Evolutionary conservation across 2,888 invertebrate species (phyloP).

Genomic region (Rhingia rostrata): DNA sequence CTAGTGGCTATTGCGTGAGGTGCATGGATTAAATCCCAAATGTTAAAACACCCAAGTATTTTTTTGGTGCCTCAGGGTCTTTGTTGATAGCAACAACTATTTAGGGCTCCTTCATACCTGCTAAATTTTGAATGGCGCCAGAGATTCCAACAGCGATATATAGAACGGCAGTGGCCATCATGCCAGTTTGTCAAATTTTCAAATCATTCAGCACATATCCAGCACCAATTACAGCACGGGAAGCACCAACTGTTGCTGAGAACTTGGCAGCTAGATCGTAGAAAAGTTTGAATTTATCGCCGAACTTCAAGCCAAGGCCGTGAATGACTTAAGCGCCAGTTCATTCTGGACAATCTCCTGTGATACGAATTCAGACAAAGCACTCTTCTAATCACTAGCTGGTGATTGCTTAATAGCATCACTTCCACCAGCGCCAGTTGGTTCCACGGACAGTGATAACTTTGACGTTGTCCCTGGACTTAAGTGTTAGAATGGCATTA

Average conservation of each 20-base stretch:
- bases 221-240: conserved; percentile 98
- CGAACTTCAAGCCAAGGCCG: conserved; percentile 97
- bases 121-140: conserved; percentile 99
- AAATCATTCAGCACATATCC: conserved; percentile 99
- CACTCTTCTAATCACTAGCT: conserved; percentile 88
- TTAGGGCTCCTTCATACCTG: conserved; percentile 99
- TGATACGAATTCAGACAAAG: conserved; percentile 90
- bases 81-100: conserved; percentile 99
- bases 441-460: conserved; percentile 95
- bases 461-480: conserved; percentile 93
- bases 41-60: too few relatives aligned
- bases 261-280: conserved; percentile 98
- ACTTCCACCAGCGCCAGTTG: conserved; percentile 89
- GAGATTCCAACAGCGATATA: conserved; percentile 99
- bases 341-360: conserved; percentile 98
- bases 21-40: too few relatives aligned
- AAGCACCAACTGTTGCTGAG: conserved; percentile 98
- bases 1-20: too few relatives aligned
- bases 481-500: conserved; percentile 96
- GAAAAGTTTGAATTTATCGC: conserved; percentile 97
- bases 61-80: conserved; percentile 98
- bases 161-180: conserved; percentile 99
- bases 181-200: conserved; percentile 99
- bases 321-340: conserved; percentile 96
- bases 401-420: conserved; percentile 90